These are phyloP conservation scores for Oreocharis arfaki DNA, from an alignment of 2,113 vertebrate species.

Conservation along the genomic window DNA sequence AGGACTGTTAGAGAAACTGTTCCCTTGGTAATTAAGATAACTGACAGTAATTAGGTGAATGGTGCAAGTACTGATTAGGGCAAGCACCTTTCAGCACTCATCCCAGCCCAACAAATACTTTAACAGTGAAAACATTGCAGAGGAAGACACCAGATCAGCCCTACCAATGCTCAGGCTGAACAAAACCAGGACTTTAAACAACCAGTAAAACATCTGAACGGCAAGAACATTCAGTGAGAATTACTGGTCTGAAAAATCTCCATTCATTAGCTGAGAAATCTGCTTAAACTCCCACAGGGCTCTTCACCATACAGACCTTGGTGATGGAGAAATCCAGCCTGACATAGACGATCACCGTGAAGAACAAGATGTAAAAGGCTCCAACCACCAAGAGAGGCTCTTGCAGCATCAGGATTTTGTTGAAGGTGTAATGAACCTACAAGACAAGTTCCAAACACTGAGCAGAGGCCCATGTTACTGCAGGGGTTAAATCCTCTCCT, in stretches of 20 bases:
- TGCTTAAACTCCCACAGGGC: not conserved
- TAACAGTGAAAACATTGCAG: not conserved
- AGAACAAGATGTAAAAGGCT: conserved; percentile 96
- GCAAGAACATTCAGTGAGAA: not conserved
- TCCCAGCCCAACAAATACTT: not conserved
- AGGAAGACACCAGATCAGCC: not conserved
- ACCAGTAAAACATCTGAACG: not conserved
- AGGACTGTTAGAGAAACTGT: not conserved
- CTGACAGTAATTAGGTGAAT: not conserved
- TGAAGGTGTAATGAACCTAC: conserved; percentile 95
- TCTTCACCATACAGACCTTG: conserved; percentile 77
- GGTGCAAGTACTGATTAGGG: not conserved
- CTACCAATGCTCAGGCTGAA: not conserved
- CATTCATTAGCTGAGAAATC: not conserved
- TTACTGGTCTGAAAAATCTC: not conserved
- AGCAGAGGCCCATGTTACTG: not conserved
- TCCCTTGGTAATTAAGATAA: not conserved
- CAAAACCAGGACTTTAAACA: not conserved
- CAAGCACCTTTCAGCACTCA: not conserved
- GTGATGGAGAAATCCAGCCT: conserved; percentile 98
- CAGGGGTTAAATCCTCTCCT: not conserved
- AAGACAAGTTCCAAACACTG: not conserved
- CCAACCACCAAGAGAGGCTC: conserved; percentile 95
- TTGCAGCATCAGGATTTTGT: conserved; percentile 97
- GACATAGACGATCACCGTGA: conserved; percentile 95